These are phyloP conservation scores for Euwallacea fornicatus DNA, from an alignment of 1,140 invertebrate species.

Conservation along the genomic window DNA sequence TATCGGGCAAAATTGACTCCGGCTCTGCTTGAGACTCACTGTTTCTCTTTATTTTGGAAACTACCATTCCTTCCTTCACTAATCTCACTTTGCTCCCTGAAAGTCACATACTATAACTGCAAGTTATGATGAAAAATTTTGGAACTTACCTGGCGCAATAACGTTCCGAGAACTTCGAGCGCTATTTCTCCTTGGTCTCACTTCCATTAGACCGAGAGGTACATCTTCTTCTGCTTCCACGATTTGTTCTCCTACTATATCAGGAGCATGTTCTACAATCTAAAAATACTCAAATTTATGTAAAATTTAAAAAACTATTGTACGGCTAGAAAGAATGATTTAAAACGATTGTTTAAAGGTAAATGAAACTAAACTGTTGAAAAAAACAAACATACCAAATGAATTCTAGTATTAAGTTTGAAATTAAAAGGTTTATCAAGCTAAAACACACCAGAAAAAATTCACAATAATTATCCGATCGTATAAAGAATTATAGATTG, in stretches of 20 bases:
- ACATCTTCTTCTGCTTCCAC: constrained; percentile 40
- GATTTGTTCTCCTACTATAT: constrained; percentile 43
- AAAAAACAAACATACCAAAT: not conserved
- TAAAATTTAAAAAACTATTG: not conserved
- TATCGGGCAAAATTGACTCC: constrained; percentile 36
- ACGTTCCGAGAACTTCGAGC: constrained; percentile 41
- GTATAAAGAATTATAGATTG: too few relatives aligned
- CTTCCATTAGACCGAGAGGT: constrained; percentile 38
- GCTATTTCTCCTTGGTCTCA: constrained; percentile 34
- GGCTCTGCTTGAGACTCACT: constrained; percentile 34
- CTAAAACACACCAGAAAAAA: too few relatives aligned
- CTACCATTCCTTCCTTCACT: constrained; percentile 52
- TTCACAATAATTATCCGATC: too few relatives aligned
- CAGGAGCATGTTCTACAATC: constrained; percentile 41
- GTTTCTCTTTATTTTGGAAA: constrained; percentile 48
- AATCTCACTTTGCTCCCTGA: constrained; percentile 45
- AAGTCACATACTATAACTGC: constrained; percentile 6
- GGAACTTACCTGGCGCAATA: constrained; percentile 46
- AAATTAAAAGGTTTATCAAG: too few relatives aligned
- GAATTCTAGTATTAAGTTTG: too few relatives aligned
- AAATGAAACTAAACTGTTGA: not conserved
- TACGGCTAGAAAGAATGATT: not conserved
- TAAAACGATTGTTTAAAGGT: too few relatives aligned
- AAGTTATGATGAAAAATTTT: constrained; percentile 10
- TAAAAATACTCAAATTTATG: constrained; percentile 14